Evolutionary conservation across 2,113 vertebrate genomes (phyloP), one percentile per base, ranked within the genome.

Genomic region (Alouatta palliata): DNA sequence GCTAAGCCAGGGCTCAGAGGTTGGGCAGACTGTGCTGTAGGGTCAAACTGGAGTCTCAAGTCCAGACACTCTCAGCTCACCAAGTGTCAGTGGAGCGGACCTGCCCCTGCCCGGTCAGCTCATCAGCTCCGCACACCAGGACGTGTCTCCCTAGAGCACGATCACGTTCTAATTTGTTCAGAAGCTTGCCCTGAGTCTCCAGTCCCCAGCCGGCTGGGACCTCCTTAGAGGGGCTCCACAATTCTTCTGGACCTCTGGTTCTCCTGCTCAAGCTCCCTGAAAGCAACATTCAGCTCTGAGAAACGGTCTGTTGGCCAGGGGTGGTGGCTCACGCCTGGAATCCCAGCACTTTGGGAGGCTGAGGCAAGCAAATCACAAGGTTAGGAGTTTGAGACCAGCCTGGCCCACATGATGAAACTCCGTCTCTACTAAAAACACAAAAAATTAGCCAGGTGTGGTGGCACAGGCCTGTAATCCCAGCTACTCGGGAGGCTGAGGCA

Each of bases 111-210:
- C 0, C 0, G 35, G 40, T 43, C 77, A 66, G 70, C 45, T 23
- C n/a, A 5, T 70, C 83, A 45, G 0, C 23, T 21, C 0, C 3
- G 16, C 5, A 4, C 20, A 37, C 47, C 11, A 2, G 81, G 47
- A 5, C 8, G 54, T n/a, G 45, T 35, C 47, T 47, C 23, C 58
- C 58, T 61, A 11, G 25, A 61, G 25, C 58, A 12, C 49, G 25
- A 52, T 40, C 70, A 0, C 13, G 27, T 35, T 81, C n/a, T 52
- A 3, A 43, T 61, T 17, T 35, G 75, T 49, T 61, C 16, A 6
- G 75, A 71, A n/a, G 37, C 32, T 68, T 47, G 83, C 43, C 19
- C 25, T 13, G 27, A 32, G 58, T 66, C 8, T 20, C 9, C 14
- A 61, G 73, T 6, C 32, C 54, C 4, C 71, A n/a, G 61, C 40